A percentile compares a stretch with the other conserved stretches of the same genome.
Evolutionary conservation across 1,140 invertebrate species (phyloP).

Genomic region (Leptinotarsa defecta): DNA sequence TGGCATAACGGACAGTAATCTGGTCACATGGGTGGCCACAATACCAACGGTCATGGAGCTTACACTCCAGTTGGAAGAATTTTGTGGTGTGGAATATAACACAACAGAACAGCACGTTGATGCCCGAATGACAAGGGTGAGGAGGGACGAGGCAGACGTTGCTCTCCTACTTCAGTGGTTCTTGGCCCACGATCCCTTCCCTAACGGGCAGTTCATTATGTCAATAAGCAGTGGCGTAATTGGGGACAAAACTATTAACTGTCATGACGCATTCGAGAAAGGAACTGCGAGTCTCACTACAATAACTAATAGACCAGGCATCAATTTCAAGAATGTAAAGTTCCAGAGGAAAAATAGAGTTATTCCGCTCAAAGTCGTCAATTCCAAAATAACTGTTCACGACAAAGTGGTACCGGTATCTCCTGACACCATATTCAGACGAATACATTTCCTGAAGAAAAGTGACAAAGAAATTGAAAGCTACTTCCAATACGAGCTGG

Average conservation of each 20-base stretch:
- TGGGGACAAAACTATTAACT: slow-evolving; percentile 13
- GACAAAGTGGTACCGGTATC: slow-evolving; percentile 44
- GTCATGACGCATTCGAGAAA: slow-evolving; percentile 25
- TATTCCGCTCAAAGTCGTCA: slow-evolving; percentile 17
- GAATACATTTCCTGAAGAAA: slow-evolving; percentile 38
- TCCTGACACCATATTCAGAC: slow-evolving; percentile 50
- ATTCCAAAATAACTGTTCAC: slow-evolving; percentile 47
- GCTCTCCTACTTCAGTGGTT: slow-evolving; percentile 16
- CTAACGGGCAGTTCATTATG: not conserved
- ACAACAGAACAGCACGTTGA: slow-evolving; percentile 33
- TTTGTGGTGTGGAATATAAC: slow-evolving; percentile 29
- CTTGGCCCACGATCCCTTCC: slow-evolving; percentile 27
- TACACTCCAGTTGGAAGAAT: slow-evolving; percentile 36
- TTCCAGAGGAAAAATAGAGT: slow-evolving; percentile 38
- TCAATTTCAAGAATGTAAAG: slow-evolving; percentile 36
- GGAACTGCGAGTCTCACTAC: slow-evolving; percentile 22
- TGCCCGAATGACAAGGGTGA: not conserved
- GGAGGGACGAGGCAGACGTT: slow-evolving; percentile 23
- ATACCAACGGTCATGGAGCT: slow-evolving; percentile 28
- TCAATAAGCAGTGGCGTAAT: slow-evolving; percentile 23
- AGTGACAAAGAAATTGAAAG: slow-evolving; percentile 29
- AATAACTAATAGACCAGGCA: slow-evolving; percentile 46
- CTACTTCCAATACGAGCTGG: slow-evolving; percentile 38
- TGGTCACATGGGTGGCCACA: slow-evolving; percentile 36
- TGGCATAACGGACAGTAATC: slow-evolving; percentile 36